Base-by-base conservation (phyloP, 1,140 invertebrate species). In the Battus philenor region DNA sequence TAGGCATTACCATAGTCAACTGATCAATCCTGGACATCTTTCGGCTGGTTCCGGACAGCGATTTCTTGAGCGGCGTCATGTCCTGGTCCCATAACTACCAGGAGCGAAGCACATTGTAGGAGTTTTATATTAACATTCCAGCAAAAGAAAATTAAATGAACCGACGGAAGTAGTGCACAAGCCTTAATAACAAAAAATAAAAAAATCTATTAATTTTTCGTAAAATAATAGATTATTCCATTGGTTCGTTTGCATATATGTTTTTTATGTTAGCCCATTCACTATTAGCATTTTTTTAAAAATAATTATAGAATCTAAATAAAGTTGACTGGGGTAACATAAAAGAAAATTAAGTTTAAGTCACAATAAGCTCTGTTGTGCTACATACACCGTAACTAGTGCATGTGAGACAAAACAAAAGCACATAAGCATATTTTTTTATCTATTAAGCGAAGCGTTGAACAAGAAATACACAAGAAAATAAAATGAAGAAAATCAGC, bases 71-170 rank as follows among this genome's bases (percentile, higher is more conserved):
- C 72, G 93, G 92, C 71, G 90, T 90, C 80, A 95, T 94, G 83
- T 95, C 93, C 89, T 94, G 92, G 89, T 95, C 93, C 92, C 93
- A 95, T 59, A 95, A 86, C 91, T 93, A 89, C 78, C 67, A 65
- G 63, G 62, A 47, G 51, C 59, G 51, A 32, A 58, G 50, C 72
- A 64, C 45, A 58, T 41, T 54, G 55, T 50, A 52, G 9, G 18
- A 43, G 29, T 44, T 54, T 55, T 55, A 58, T 44, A 27, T 26
- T 26, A 54, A 54, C 48, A 44, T 54, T 44, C 48, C 44, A 51
- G 43, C 31, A 54, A 30, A 50, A 43, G 36, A 41, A 41, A 41
- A 10, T 27, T 10, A 27, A 16, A 41, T 3, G 38, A 41, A 41
- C 38, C 38, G 15, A 41, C n/a, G 38, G 38, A 16, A 20, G 32